Evolutionary conservation across 2,888 invertebrate species (phyloP).

Genomic region (Zaprionus obscuricornis): DNA sequence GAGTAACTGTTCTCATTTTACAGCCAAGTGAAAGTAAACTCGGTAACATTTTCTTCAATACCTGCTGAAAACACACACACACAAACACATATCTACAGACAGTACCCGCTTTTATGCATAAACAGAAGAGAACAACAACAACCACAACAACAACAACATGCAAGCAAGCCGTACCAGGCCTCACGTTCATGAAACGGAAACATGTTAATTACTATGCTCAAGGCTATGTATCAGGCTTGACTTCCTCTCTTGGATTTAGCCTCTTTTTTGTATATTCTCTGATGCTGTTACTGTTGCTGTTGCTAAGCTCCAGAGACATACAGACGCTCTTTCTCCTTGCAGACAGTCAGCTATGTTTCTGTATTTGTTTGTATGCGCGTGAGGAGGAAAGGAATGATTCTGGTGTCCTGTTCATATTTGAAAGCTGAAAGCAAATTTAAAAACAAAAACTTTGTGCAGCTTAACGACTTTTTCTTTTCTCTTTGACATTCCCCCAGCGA

Average conservation of each 20-base stretch:
- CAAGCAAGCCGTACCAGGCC: constrained; percentile 10
- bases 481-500: constrained; percentile 22
- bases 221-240: constrained; percentile 70
- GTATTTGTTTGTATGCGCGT: constrained; percentile 18
- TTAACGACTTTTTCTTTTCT: constrained; percentile 34
- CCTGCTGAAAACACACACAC: constrained; percentile 30
- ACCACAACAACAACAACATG: constrained; percentile 1
- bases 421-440: constrained; percentile 22
- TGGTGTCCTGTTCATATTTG: constrained; percentile 23
- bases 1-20: constrained; percentile 63
- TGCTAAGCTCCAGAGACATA: constrained; percentile 34
- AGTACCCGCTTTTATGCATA: constrained; percentile 47
- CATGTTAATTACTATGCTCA: constrained; percentile 81
- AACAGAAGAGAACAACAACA: constrained; percentile 30
- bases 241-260: constrained; percentile 57
- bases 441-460: constrained; percentile 28
- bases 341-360: too few species aligned
- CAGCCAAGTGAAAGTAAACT: constrained; percentile 66
- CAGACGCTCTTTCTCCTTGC: too few species aligned
- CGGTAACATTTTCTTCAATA: constrained; percentile 46
- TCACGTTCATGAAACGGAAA: constrained; percentile 72
- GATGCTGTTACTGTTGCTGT: not conserved
- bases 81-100: constrained; percentile 2
- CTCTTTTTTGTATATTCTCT: constrained; percentile 27
- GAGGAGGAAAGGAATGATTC: not conserved